Percentiles rank a stretch among this genome's conserved stretches.
phyloP scores from a whole-genome alignment of 2,888 invertebrate genomes.

The Mimas tiliae region DNA sequence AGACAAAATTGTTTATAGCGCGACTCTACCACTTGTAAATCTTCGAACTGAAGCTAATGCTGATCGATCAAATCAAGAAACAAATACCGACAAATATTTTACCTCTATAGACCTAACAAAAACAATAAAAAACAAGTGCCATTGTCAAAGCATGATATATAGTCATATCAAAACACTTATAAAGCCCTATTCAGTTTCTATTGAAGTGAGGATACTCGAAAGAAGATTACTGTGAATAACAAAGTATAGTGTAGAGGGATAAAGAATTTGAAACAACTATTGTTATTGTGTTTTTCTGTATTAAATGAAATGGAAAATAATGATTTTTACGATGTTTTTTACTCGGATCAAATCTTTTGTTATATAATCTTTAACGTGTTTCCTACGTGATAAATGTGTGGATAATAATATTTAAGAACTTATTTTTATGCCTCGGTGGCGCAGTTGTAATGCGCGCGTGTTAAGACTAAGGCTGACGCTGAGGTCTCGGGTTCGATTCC shows the following conservation, averaged over 20 bases:
- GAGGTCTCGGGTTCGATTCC: no score
- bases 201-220: not conserved
- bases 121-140: constrained; percentile 5
- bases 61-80: no score
- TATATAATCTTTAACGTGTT: not conserved
- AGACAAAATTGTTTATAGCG: no score
- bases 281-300: constrained; percentile 12
- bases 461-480: no score
- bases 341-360: not conserved
- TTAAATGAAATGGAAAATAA: constrained; percentile 12
- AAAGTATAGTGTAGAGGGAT: not conserved
- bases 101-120: no score
- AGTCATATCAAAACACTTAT: constrained; percentile 6
- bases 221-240: constrained; percentile 2
- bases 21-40: no score
- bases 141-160: constrained; percentile 1
- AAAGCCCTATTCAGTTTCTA: constrained; percentile 2
- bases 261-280: constrained; percentile 19
- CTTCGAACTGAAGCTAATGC: no score
- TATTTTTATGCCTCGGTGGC: no score
- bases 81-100: no score
- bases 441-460: no score
- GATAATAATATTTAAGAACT: no score
- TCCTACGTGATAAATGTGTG: no score
- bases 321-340: constrained; percentile 6